Evolutionary conservation across 2,113 vertebrate genomes (phyloP).

Genomic region (Myotis brandtii): DNA sequence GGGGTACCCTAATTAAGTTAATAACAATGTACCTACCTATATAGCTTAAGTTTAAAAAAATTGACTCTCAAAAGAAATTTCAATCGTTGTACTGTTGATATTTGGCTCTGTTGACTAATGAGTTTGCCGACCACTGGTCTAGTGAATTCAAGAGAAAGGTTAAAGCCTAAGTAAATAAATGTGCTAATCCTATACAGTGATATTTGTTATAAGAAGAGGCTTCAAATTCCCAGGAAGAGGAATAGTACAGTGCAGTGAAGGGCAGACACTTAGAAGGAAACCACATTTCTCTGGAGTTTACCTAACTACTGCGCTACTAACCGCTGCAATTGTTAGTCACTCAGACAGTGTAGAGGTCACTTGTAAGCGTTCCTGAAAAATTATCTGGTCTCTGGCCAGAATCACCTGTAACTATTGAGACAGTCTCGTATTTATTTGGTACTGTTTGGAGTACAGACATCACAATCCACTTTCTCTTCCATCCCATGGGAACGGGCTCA

Average conservation of each 20-base stretch:
- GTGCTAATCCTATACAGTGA: not conserved
- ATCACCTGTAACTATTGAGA: not conserved
- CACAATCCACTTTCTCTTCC: not conserved
- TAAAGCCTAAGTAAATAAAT: not conserved
- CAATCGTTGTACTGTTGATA: too few relatives aligned
- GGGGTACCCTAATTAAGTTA: too few relatives aligned
- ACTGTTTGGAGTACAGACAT: not conserved
- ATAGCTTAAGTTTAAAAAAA: too few relatives aligned
- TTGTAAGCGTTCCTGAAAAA: not conserved
- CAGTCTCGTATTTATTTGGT: not conserved
- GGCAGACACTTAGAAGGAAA: not conserved
- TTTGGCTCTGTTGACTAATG: too few relatives aligned
- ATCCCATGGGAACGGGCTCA: not conserved
- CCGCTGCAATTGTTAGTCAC: not conserved
- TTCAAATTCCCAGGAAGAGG: not conserved
- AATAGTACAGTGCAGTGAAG: not conserved
- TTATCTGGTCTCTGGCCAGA: not conserved
- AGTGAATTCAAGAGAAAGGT: not conserved
- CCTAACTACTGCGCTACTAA: not conserved
- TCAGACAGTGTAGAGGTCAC: not conserved
- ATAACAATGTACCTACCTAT: too few relatives aligned
- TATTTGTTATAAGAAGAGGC: not conserved
- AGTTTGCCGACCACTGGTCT: not conserved
- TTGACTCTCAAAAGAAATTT: too few relatives aligned
- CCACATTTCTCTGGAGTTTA: not conserved